Evolutionary conservation across 2,888 invertebrate genomes (phyloP).

Genomic region (Heliconius hortense): DNA sequence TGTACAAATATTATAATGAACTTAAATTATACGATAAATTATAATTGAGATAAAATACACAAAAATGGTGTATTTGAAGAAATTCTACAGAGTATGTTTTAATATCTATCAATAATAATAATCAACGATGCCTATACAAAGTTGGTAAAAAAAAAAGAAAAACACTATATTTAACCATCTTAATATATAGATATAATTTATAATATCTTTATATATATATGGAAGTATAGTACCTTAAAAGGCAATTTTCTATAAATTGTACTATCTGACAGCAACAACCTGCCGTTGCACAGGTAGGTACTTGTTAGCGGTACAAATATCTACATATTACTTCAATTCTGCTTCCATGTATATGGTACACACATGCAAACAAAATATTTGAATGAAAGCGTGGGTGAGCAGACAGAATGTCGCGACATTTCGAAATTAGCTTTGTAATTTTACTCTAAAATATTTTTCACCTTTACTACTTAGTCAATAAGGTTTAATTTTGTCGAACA

Average conservation of each 20-base stretch:
- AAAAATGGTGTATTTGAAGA: neutral
- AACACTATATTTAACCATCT: neutral
- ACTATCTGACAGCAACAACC: neutral
- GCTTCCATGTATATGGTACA: conserved; percentile 32
- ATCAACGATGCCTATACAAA: neutral
- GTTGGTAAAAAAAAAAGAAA: neutral
- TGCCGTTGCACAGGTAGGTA: neutral
- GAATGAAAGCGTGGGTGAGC: conserved; percentile 73
- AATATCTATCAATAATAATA: neutral
- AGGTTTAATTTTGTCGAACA: conserved; percentile 29
- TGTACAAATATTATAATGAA: conserved; percentile 13
- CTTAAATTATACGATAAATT: neutral
- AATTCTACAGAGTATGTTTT: neutral
- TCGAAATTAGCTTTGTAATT: conserved; percentile 55
- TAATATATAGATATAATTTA: neutral
- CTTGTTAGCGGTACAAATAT: conserved; percentile 15
- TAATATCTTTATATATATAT: neutral
- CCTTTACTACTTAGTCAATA: conserved; percentile 22
- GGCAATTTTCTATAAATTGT: neutral
- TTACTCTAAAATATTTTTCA: conserved; percentile 22
- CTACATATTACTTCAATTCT: conserved; percentile 17
- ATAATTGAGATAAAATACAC: conserved; percentile 1
- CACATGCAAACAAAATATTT: conserved; percentile 55
- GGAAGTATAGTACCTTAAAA: neutral
- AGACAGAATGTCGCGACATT: conserved; percentile 69